A percentile compares a stretch with the other conserved stretches of the same genome.
Evolutionary conservation across 2,888 invertebrate species (phyloP).

Genomic region (Caenorhabditis panamensis): DNA sequence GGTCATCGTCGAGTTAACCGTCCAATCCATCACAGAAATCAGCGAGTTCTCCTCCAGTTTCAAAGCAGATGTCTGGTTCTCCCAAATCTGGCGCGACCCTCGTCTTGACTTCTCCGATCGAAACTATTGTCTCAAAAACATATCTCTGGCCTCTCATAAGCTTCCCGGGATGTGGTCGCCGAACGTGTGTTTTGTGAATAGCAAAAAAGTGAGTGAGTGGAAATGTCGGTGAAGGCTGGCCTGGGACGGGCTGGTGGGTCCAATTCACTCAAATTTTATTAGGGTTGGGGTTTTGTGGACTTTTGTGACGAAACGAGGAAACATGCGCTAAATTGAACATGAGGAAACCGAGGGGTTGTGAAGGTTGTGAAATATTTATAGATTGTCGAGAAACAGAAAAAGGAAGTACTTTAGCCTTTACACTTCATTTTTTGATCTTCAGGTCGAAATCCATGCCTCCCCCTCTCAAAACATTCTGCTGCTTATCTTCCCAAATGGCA

Average conservation of each 20-base stretch:
- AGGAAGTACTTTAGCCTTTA: too few relatives aligned
- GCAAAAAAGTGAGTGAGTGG: constrained; percentile 79
- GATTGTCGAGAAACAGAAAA: background rate
- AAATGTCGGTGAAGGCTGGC: too few relatives aligned
- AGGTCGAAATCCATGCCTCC: constrained; percentile 80
- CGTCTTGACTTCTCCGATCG: constrained; percentile 77
- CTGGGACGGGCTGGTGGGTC: constrained; percentile 9
- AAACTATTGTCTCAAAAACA: constrained; percentile 79
- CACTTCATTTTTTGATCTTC: constrained; percentile 24
- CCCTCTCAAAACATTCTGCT: constrained; percentile 80
- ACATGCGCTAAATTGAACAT: constrained; percentile 44
- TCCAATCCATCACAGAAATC: constrained; percentile 80
- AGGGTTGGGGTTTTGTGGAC: constrained; percentile 19
- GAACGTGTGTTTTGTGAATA: constrained; percentile 81
- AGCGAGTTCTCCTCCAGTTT: constrained; percentile 80
- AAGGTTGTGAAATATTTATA: background rate
- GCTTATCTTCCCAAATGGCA: constrained; percentile 81
- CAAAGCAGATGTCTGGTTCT: constrained; percentile 81
- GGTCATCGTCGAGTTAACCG: constrained; percentile 80
- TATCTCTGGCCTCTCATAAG: constrained; percentile 80
- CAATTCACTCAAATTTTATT: constrained; percentile 52
- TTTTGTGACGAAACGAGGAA: constrained; percentile 26
- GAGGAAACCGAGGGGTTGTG: constrained; percentile 3
- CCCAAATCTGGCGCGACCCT: constrained; percentile 80
- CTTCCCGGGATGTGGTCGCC: constrained; percentile 80